Conservation (phyloP, 2,797 vertebrate genomes). For the Amblyopsis hoosieri region DNA sequence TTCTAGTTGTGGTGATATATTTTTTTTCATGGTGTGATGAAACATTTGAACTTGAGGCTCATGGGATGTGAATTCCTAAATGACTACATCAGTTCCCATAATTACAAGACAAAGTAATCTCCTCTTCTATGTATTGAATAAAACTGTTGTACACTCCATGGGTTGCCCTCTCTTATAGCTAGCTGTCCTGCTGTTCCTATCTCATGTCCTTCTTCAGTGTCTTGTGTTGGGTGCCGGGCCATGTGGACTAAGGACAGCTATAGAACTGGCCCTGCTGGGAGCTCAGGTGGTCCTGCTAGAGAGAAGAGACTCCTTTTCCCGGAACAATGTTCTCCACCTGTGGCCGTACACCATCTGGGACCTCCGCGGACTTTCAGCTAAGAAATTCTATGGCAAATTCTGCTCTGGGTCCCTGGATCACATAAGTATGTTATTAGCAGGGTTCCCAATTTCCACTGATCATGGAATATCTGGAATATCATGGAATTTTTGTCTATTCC, state of each 20-base stretch:
- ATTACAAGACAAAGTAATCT: too few relatives aligned
- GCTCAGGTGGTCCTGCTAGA: constrained; percentile 89
- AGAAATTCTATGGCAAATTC: constrained; percentile 94
- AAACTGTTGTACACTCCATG: not conserved
- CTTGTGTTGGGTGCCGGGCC: constrained; percentile 92
- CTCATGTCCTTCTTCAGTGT: constrained; percentile 72
- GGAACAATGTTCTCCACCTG: constrained; percentile 96
- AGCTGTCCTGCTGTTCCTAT: not conserved
- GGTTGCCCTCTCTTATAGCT: not conserved
- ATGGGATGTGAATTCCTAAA: too few relatives aligned
- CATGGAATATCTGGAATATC: too few relatives aligned
- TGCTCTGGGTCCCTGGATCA: constrained; percentile 90
- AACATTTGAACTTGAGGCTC: not conserved
- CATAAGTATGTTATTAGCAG: constrained; percentile 83
- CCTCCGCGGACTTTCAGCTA: constrained; percentile 87
- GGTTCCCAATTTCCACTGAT: too few relatives aligned
- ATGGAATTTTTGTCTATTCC: too few relatives aligned
- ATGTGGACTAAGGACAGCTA: constrained; percentile 87
- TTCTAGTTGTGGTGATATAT: not conserved
- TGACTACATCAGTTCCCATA: too few relatives aligned
- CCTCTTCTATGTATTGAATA: too few relatives aligned
- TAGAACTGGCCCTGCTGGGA: constrained; percentile 89
- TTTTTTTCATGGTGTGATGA: not conserved
- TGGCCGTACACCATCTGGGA: constrained; percentile 95
- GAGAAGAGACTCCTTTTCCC: constrained; percentile 86